These are phyloP conservation scores for Lampropteryx suffumata DNA, from an alignment of 2,888 invertebrate genomes.

Conservation along the genomic window DNA sequence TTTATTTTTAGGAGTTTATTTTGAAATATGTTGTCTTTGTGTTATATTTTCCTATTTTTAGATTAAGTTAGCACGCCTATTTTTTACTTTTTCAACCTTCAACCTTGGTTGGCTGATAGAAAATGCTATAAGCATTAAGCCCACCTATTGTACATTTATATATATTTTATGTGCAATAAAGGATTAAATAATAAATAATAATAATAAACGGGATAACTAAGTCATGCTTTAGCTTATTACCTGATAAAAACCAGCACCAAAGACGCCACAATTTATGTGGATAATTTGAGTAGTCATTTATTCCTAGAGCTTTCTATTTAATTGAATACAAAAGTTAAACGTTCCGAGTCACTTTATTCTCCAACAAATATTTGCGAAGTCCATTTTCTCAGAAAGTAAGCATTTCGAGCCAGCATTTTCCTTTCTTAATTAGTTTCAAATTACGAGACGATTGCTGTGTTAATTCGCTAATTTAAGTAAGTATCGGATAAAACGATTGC, in stretches of 20 bases:
- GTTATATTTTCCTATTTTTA: too few relatives aligned
- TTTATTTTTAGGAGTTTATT: too few relatives aligned
- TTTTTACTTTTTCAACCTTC: too few relatives aligned
- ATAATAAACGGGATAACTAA: neutral
- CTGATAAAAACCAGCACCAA: constrained; percentile 52
- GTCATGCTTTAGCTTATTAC: constrained; percentile 31
- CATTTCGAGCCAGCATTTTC: constrained; percentile 72
- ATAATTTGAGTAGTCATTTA: constrained; percentile 58
- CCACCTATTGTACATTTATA: too few relatives aligned
- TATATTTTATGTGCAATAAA: too few relatives aligned
- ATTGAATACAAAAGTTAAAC: constrained; percentile 79
- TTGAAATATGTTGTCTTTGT: too few relatives aligned
- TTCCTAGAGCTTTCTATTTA: constrained; percentile 75
- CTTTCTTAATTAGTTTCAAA: constrained; percentile 79
- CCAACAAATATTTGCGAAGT: constrained; percentile 71
- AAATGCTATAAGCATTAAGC: too few relatives aligned
- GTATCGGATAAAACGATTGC: constrained; percentile 48
- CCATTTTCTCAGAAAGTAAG: constrained; percentile 73
- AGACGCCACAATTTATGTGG: constrained; percentile 51
- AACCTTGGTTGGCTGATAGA: too few relatives aligned
- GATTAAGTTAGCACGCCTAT: too few relatives aligned
- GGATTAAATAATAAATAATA: too few relatives aligned
- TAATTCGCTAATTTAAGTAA: constrained; percentile 69
- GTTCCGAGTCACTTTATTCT: constrained; percentile 68
- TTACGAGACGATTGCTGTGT: constrained; percentile 75